A percentile compares a stretch with the other conserved stretches of the same genome.
phyloP scores from a whole-genome alignment of 2,888 invertebrate genomes.

The Tachina grossa region DNA sequence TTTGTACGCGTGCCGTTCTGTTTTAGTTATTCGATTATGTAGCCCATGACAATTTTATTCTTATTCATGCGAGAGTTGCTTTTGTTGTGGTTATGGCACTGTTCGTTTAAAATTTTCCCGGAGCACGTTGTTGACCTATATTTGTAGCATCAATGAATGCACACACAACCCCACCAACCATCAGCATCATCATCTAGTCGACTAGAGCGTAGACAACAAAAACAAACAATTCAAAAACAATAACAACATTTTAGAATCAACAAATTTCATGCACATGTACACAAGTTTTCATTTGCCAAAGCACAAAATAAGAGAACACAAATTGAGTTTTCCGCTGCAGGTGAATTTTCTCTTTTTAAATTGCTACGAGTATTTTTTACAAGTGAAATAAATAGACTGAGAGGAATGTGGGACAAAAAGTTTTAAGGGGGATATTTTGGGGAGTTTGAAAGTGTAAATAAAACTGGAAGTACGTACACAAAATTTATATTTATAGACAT shows the following conservation, averaged over 20 bases:
- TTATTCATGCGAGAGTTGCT: constrained; percentile 23
- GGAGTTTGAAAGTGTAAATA: too few relatives aligned
- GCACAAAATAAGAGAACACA: constrained; percentile 20
- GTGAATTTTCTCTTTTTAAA: constrained; percentile 9
- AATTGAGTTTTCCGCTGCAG: background rate
- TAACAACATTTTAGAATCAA: constrained; percentile 41
- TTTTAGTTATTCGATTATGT: constrained; percentile 13
- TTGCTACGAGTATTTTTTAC: background rate
- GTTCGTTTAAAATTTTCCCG: constrained; percentile 71
- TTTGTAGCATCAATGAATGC: constrained; percentile 80
- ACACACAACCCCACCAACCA: constrained; percentile 40
- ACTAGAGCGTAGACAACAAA: constrained; percentile 20
- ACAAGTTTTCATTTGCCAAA: constrained; percentile 20
- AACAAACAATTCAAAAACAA: constrained; percentile 26
- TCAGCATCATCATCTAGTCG: constrained; percentile 36
- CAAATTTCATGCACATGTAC: constrained; percentile 62
- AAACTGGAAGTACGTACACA: background rate
- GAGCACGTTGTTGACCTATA: constrained; percentile 81
- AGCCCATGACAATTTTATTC: constrained; percentile 32
- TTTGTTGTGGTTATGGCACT: constrained; percentile 47
- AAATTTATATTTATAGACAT: background rate
- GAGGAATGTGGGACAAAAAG: background rate
- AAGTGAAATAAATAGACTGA: background rate
- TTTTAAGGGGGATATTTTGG: background rate
- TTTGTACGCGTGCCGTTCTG: background rate